Evolutionary conservation across 2,888 invertebrate species (phyloP).

Genomic region (Plebejus melissa): DNA sequence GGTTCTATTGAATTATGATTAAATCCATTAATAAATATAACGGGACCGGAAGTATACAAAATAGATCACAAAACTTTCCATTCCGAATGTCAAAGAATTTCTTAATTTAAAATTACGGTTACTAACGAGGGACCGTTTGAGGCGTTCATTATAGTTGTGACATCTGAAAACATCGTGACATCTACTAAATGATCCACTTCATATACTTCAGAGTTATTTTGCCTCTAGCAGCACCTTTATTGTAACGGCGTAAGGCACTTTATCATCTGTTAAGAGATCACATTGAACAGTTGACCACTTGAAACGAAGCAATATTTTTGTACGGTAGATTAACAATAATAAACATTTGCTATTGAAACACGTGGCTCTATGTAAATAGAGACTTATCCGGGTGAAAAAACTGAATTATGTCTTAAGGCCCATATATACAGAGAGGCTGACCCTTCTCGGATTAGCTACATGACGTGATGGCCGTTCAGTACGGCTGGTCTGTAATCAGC

Average conservation of each 20-base stretch:
- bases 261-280: background rate
- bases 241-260: background rate
- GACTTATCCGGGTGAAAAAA: background rate
- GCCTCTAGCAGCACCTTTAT: background rate
- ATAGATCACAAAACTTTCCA: constrained; percentile 10
- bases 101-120: constrained; percentile 17
- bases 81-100: constrained; percentile 3
- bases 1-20: background rate
- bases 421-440: too few relatives aligned
- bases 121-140: constrained; percentile 19
- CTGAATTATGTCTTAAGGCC: background rate
- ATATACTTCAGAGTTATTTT: background rate
- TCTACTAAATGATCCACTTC: constrained; percentile 15
- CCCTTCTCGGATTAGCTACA: too few relatives aligned
- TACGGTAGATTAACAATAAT: constrained; percentile 16
- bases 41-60: constrained; percentile 14
- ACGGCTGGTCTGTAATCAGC: too few relatives aligned
- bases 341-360: constrained; percentile 11
- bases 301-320: constrained; percentile 18
- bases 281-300: background rate
- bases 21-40: background rate
- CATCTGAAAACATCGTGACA: constrained; percentile 20
- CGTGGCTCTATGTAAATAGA: background rate
- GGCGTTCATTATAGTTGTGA: constrained; percentile 18
- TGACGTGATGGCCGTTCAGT: too few relatives aligned